A percentile compares a stretch with the other conserved stretches of the same genome.
These are phyloP conservation scores for Lasioglossum malachurum DNA, from an alignment of 2,888 invertebrate genomes.

Conservation along the genomic window DNA sequence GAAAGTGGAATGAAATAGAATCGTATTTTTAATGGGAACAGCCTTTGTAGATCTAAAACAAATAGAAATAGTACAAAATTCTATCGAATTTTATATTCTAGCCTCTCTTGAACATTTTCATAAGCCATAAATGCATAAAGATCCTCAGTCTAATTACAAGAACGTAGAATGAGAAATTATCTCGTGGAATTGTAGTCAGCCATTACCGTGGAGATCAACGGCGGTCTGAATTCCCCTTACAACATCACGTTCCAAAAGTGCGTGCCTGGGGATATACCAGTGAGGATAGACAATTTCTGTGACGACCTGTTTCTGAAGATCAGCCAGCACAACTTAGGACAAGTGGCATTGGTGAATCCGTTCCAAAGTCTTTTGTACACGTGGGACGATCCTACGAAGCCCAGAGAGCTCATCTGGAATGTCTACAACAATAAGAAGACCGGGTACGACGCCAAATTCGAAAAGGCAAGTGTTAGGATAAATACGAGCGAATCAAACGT, in stretches of 20 bases:
- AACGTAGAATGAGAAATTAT: background rate
- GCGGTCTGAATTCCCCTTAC: slow-evolving; percentile 91
- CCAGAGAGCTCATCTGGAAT: slow-evolving; percentile 91
- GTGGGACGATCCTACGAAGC: slow-evolving; percentile 93
- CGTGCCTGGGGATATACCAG: slow-evolving; percentile 91
- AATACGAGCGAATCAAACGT: background rate
- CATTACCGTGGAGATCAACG: slow-evolving; percentile 89
- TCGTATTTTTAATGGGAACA: too few species aligned
- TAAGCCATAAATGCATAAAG: too few species aligned
- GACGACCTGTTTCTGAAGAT: slow-evolving; percentile 93
- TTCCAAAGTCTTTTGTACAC: slow-evolving; percentile 92
- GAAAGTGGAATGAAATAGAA: too few species aligned
- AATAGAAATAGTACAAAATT: too few species aligned
- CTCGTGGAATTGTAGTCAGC: slow-evolving; percentile 85
- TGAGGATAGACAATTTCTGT: slow-evolving; percentile 93
- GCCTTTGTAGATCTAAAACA: too few species aligned
- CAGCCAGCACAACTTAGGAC: slow-evolving; percentile 88
- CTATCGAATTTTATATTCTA: too few species aligned
- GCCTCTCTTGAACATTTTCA: too few species aligned
- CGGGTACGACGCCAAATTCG: slow-evolving; percentile 90
- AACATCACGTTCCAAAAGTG: slow-evolving; percentile 92
- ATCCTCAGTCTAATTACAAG: background rate
- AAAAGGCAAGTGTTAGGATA: slow-evolving; percentile 85
- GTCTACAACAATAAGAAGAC: slow-evolving; percentile 92
- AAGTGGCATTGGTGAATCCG: slow-evolving; percentile 91